These are phyloP conservation scores for Callithrix jacchus DNA, from an alignment of 2,113 vertebrate genomes.

Conservation along the genomic window DNA sequence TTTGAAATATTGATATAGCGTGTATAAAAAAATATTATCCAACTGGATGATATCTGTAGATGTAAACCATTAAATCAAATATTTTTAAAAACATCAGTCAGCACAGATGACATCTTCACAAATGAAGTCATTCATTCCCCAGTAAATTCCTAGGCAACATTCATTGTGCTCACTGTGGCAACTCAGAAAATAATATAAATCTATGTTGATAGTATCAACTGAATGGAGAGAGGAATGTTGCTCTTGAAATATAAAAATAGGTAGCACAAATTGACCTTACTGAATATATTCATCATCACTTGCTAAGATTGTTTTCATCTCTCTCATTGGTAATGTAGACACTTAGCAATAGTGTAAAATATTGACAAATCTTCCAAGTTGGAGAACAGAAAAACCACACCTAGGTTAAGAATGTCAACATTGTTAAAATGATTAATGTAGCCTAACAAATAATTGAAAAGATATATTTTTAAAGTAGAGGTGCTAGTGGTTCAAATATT, in stretches of 20 bases:
- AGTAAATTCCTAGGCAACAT: background rate
- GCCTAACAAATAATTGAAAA: background rate
- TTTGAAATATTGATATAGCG: background rate
- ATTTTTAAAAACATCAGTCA: background rate
- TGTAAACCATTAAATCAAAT: background rate
- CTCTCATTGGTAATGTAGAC: background rate
- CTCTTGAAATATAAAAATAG: conserved; percentile 6
- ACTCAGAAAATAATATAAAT: background rate
- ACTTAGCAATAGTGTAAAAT: background rate
- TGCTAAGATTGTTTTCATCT: background rate
- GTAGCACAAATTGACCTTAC: background rate
- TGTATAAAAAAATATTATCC: background rate
- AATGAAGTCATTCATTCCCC: background rate
- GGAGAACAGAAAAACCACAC: background rate
- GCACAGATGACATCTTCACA: background rate
- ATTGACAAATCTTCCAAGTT: background rate
- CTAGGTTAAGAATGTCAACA: background rate
- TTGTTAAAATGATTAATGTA: background rate
- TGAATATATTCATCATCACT: conserved; percentile 10
- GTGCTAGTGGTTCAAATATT: background rate
- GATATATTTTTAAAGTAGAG: background rate
- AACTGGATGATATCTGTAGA: background rate
- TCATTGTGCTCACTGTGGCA: conserved; percentile 1
- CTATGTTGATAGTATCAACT: conserved; percentile 20
- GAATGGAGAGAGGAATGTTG: background rate